These are phyloP conservation scores for Phymastichus coffea DNA, from an alignment of 1,140 invertebrate genomes.

Conservation along the genomic window DNA sequence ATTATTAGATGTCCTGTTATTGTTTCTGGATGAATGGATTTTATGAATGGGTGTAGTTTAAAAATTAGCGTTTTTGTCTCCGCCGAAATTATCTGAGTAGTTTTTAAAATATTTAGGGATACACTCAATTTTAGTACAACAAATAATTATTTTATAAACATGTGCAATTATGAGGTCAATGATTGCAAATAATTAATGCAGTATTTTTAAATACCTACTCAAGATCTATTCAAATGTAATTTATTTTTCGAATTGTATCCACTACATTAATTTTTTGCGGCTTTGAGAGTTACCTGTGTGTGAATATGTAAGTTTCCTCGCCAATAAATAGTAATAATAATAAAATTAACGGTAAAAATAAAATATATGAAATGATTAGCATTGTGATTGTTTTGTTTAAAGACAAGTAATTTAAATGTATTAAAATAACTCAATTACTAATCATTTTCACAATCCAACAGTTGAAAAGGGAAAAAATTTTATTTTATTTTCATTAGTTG, in stretches of 20 bases:
- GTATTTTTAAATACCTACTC: too few species aligned
- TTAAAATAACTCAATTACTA: not conserved
- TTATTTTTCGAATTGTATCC: too few species aligned
- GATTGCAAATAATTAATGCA: conserved; percentile 14
- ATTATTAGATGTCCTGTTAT: too few species aligned
- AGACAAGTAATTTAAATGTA: not conserved
- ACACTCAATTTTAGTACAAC: conserved; percentile 21
- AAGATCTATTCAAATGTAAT: too few species aligned
- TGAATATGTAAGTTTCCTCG: conserved; percentile 58
- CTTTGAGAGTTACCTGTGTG: not conserved
- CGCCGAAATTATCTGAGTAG: too few species aligned
- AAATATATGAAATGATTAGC: conserved; percentile 24
- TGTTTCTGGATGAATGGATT: too few species aligned
- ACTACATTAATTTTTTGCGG: conserved; percentile 18
- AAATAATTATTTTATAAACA: conserved; percentile 20
- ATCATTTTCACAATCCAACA: too few species aligned
- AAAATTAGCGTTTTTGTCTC: too few species aligned
- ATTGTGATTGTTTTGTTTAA: not conserved
- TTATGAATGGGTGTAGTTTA: too few species aligned
- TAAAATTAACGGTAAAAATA: conserved; percentile 29
- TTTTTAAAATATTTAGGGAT: too few species aligned
- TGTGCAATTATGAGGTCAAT: conserved; percentile 9
- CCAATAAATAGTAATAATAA: conserved; percentile 43
- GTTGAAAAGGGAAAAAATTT: too few species aligned
- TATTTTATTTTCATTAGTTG: too few species aligned